Conservation (phyloP, 2,888 invertebrate genomes). For the Hylaea fasciaria region DNA sequence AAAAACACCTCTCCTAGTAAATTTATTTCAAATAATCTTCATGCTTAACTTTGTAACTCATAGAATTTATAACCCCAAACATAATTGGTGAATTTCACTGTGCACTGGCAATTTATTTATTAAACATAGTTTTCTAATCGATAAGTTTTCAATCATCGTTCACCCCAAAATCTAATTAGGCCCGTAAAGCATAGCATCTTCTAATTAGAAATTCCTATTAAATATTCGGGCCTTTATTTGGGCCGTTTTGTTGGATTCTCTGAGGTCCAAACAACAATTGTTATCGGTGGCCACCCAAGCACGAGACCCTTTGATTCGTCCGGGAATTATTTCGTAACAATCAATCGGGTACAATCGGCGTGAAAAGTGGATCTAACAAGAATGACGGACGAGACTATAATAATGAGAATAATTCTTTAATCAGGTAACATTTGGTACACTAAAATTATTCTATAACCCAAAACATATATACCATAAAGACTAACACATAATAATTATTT, state of each 20-base stretch:
- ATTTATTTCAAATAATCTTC: not conserved
- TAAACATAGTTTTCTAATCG: conserved; percentile 40
- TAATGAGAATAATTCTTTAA: too few relatives aligned
- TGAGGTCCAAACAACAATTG: conserved; percentile 76
- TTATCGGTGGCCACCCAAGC: conserved; percentile 75
- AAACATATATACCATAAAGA: too few relatives aligned
- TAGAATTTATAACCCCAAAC: conserved; percentile 12
- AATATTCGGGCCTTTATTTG: conserved; percentile 64
- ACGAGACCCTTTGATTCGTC: conserved; percentile 65
- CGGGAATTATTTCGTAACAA: conserved; percentile 66
- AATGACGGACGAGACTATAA: too few relatives aligned
- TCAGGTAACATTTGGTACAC: too few relatives aligned
- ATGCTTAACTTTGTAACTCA: not conserved
- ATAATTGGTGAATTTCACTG: not conserved
- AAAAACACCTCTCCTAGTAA: too few relatives aligned
- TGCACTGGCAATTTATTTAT: conserved; percentile 21
- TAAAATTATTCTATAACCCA: too few relatives aligned
- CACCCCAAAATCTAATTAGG: conserved; percentile 73
- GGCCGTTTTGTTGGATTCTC: conserved; percentile 56
- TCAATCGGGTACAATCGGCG: conserved; percentile 24
- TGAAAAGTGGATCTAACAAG: conserved; percentile 10
- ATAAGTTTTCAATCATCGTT: conserved; percentile 56
- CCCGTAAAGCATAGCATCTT: conserved; percentile 51
- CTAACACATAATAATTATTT: too few relatives aligned
- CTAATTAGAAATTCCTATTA: conserved; percentile 84